Conservation (phyloP, 1,140 invertebrate species). For the Pseudachorutes palmiensis region DNA sequence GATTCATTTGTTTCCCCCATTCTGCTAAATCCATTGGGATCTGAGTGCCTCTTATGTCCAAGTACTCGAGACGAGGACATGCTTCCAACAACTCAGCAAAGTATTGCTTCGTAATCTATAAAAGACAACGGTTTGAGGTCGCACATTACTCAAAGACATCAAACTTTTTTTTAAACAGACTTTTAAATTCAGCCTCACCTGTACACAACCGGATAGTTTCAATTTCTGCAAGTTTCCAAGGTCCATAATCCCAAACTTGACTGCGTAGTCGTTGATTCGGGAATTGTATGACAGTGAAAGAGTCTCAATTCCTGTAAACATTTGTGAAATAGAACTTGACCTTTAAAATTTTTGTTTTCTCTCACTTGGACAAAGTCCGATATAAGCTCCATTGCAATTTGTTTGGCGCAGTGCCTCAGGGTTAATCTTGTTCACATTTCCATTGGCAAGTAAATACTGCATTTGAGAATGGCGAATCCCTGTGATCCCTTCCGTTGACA, state of each 20-base stretch:
- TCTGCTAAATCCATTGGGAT: not conserved
- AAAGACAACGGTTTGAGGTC: too few species aligned
- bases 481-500: not conserved
- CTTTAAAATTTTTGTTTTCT: too few species aligned
- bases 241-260: not conserved
- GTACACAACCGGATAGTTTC: not conserved
- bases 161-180: too few species aligned
- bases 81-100: not conserved
- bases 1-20: not conserved
- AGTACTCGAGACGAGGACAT: not conserved
- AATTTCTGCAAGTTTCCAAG: conserved; percentile 3
- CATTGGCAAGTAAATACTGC: not conserved
- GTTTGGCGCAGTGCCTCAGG: not conserved
- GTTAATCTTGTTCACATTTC: not conserved
- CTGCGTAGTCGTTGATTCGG: not conserved
- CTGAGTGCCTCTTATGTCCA: not conserved
- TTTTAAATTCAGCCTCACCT: too few species aligned
- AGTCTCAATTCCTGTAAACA: not conserved
- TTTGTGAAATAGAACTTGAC: not conserved
- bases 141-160: too few species aligned
- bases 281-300: not conserved
- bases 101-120: not conserved
- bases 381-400: not conserved
- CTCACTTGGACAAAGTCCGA: not conserved
- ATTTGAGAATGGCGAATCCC: conserved; percentile 7